Evolutionary conservation across 2,113 vertebrate genomes (phyloP).

Genomic region (Ursus arctos): DNA sequence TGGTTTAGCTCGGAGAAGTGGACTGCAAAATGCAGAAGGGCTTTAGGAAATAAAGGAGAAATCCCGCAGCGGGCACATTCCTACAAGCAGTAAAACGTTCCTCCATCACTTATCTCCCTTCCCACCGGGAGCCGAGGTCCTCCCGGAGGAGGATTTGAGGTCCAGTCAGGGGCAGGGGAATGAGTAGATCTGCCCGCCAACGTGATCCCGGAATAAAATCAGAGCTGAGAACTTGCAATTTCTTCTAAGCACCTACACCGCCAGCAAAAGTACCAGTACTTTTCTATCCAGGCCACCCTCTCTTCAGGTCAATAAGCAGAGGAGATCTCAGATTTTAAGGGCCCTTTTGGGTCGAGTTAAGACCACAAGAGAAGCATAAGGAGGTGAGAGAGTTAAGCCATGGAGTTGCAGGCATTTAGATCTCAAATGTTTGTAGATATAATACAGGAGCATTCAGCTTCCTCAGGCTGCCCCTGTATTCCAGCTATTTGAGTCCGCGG

Average conservation of each 20-base stretch:
- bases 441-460: neutral
- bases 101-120: slow-evolving; percentile 32
- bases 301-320: slow-evolving; percentile 60
- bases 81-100: neutral
- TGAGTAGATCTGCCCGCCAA: slow-evolving; percentile 40
- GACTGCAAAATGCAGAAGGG: slow-evolving; percentile 63
- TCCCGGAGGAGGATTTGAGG: slow-evolving; percentile 54
- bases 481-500: slow-evolving; percentile 23
- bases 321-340: neutral
- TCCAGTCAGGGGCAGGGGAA: neutral
- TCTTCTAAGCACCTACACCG: neutral
- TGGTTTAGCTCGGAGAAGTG: slow-evolving; percentile 66
- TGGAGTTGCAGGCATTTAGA: slow-evolving; percentile 23
- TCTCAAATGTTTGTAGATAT: slow-evolving; percentile 35
- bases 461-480: slow-evolving; percentile 38
- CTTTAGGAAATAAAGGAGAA: slow-evolving; percentile 70
- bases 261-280: neutral
- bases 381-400: slow-evolving; percentile 51
- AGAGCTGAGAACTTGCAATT: slow-evolving; percentile 39
- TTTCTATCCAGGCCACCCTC: slow-evolving; percentile 60
- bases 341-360: neutral
- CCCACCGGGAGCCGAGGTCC: slow-evolving; percentile 1
- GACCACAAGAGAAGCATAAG: neutral
- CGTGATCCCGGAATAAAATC: slow-evolving; percentile 50
- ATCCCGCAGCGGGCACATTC: slow-evolving; percentile 3